Evolutionary conservation across 2,888 invertebrate species (phyloP).

Genomic region (Mythimna loreyi): DNA sequence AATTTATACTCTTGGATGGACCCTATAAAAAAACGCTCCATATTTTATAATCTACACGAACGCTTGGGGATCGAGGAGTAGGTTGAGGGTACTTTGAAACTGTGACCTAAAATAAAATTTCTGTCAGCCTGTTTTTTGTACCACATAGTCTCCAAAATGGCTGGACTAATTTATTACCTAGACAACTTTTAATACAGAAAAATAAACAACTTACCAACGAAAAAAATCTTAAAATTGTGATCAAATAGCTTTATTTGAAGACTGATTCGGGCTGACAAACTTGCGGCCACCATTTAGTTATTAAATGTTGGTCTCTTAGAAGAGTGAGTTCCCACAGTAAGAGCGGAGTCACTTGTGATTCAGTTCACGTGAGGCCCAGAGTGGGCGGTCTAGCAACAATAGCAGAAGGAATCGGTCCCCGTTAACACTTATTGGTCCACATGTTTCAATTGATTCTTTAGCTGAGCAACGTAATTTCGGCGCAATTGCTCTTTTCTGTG

Average conservation of each 20-base stretch:
- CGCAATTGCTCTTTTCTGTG: conserved; percentile 50
- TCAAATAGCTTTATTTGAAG: no score
- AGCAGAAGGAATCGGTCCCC: conserved; percentile 80
- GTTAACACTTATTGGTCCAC: conserved; percentile 86
- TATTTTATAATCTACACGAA: no score
- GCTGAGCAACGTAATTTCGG: conserved; percentile 56
- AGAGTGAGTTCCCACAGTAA: conserved; percentile 65
- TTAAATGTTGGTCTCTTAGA: background rate
- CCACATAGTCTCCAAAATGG: no score
- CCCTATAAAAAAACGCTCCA: no score
- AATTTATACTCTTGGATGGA: no score
- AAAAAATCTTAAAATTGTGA: background rate
- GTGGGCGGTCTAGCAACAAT: conserved; percentile 82
- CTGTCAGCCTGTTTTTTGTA: no score
- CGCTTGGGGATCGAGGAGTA: no score
- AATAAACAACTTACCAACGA: no score
- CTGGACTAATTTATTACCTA: no score
- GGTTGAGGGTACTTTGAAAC: background rate
- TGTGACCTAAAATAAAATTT: background rate
- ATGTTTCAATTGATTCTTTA: conserved; percentile 84
- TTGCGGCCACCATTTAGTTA: no score
- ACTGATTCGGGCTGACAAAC: no score
- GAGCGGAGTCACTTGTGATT: conserved; percentile 77
- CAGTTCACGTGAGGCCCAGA: conserved; percentile 74
- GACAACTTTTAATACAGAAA: no score